These are phyloP conservation scores for Zeuzera pyrina DNA, from an alignment of 2,888 invertebrate genomes.

Conservation along the genomic window DNA sequence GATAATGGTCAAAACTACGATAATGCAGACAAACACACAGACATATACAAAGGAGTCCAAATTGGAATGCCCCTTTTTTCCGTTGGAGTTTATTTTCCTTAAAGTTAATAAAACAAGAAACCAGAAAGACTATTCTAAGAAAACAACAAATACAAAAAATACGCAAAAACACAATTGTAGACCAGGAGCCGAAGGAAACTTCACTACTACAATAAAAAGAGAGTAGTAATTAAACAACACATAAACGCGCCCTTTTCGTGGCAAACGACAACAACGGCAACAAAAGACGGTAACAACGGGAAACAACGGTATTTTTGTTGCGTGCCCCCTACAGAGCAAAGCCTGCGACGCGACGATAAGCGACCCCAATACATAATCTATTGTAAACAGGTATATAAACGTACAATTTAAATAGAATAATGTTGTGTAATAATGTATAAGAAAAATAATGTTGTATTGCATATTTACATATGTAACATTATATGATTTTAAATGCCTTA, in stretches of 20 bases:
- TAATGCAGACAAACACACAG: background rate
- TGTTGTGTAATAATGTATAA: too few relatives aligned
- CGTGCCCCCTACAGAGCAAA: conserved; percentile 34
- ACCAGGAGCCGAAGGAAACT: conserved; percentile 10
- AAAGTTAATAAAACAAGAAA: too few relatives aligned
- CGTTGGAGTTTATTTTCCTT: too few relatives aligned
- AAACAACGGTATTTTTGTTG: conserved; percentile 63
- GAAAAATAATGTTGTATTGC: too few relatives aligned
- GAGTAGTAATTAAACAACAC: conserved; percentile 56
- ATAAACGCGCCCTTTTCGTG: conserved; percentile 38
- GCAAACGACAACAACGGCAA: conserved; percentile 23
- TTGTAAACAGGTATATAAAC: background rate
- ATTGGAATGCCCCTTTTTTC: too few relatives aligned
- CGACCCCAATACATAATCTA: conserved; percentile 12
- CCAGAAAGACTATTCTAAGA: conserved; percentile 3
- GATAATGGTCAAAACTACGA: too few relatives aligned
- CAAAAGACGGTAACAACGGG: conserved; percentile 33
- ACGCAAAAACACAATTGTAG: conserved; percentile 14
- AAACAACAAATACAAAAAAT: conserved; percentile 11
- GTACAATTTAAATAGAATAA: too few relatives aligned
- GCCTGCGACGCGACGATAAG: conserved; percentile 56
- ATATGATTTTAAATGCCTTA: too few relatives aligned
- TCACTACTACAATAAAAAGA: conserved; percentile 50
- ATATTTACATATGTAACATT: too few relatives aligned
- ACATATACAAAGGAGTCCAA: conserved; percentile 3